Percentiles rank a stretch among this genome's conserved stretches.
These are phyloP conservation scores for Neodiprion pinetum DNA, from an alignment of 1,140 invertebrate genomes.

Conservation along the genomic window DNA sequence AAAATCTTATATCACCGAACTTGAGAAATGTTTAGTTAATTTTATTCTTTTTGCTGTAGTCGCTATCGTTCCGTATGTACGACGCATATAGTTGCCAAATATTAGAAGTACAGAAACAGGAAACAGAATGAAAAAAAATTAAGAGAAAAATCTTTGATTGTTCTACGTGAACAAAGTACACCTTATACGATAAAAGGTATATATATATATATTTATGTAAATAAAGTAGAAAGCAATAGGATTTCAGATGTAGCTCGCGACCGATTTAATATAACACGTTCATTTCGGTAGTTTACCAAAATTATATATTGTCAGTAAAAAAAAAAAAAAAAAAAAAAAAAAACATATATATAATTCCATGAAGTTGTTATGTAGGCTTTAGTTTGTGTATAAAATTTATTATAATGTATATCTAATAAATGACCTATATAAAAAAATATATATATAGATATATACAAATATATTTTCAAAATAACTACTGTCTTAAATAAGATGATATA, in stretches of 20 bases:
- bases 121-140: constrained; percentile 11
- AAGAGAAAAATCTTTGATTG: background rate
- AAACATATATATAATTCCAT: constrained; percentile 32
- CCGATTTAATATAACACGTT: constrained; percentile 46
- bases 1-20: background rate
- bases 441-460: no score
- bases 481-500: constrained; percentile 3
- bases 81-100: constrained; percentile 26
- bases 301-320: constrained; percentile 33
- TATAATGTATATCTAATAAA: constrained; percentile 49
- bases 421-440: constrained; percentile 30
- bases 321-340: constrained; percentile 19
- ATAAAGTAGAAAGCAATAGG: constrained; percentile 46
- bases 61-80: constrained; percentile 4
- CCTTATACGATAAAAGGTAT: constrained; percentile 30
- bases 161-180: constrained; percentile 23
- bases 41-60: background rate
- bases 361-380: constrained; percentile 47
- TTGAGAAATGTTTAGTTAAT: background rate
- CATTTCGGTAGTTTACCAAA: constrained; percentile 8
- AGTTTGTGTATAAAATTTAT: constrained; percentile 53
- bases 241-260: constrained; percentile 41
- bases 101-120: constrained; percentile 19
- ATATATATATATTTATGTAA: constrained; percentile 52
- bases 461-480: constrained; percentile 11